Evolutionary conservation across 2,113 vertebrate genomes (phyloP), one percentile per base, ranked within the genome.

Genomic region (Pipra filicauda): DNA sequence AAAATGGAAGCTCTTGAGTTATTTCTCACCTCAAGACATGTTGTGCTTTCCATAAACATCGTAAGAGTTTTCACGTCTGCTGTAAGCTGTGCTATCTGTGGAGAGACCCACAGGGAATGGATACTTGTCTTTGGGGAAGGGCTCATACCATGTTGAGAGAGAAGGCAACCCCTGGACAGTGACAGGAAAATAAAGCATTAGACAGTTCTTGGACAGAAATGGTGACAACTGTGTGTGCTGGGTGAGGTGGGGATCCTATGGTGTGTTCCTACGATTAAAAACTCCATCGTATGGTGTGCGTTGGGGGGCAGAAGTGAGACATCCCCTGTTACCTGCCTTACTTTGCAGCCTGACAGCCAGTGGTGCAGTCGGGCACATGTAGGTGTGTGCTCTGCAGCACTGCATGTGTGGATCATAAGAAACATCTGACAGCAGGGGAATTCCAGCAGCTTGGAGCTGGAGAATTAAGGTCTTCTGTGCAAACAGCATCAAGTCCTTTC

Each of bases 241-340:
- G 28, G 16, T 35, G 39, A 48, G 66, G 37, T 75, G 44, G 44
- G 15, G 39, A 14, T 75, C 23, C 33, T 14, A 6, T 17, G 0
- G 0, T 12, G 8, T 69, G 22, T 27, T 70, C 1, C 3, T 35
- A 0, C 17, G 17, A 11, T 30, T 59, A n/a, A 21, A 35, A n/a
- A 15, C 33, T 51, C 12, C 5, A 13, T 43, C 26, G 41, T 49
- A 19, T 10, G 8, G 5, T 9, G 13, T 17, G 11, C 11, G 1
- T 15, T 4, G 3, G 9, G 18, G 57, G 15, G 15, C 8, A n/a
- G 23, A 43, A 65, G 9, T 10, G 23, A 26, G 31, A 21, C 43
- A 20, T 17, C n/a, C 49, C 20, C 15, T 46, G 1, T 33, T 27
- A 6, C 2, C 10, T 41, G 46, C n/a, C 44, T 44, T n/a, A 2